These are phyloP conservation scores for Temnothorax nylanderi DNA, from an alignment of 1,140 invertebrate genomes.

Conservation along the genomic window DNA sequence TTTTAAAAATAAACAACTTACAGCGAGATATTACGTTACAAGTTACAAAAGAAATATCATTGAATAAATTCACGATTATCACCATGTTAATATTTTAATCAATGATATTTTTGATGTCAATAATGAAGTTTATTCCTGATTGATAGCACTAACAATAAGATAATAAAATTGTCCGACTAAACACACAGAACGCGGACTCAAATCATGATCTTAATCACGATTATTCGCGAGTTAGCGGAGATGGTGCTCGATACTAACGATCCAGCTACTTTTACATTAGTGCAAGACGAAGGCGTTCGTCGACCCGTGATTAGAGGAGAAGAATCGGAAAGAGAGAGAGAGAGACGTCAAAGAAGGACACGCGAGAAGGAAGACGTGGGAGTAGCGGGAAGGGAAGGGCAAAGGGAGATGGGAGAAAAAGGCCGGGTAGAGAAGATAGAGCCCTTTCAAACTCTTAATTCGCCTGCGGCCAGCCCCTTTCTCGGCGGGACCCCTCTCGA, in stretches of 20 bases:
- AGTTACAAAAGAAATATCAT: neutral
- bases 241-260: conserved; percentile 43
- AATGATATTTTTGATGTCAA: neutral
- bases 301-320: conserved; percentile 75
- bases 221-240: conserved; percentile 42
- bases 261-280: conserved; percentile 15
- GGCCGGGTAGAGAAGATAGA: conserved; percentile 56
- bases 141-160: neutral
- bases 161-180: neutral
- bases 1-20: too few species aligned
- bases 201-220: conserved; percentile 58
- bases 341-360: conserved; percentile 41
- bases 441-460: conserved; percentile 80
- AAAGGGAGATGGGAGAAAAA: neutral
- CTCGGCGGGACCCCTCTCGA: conserved; percentile 65
- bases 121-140: neutral
- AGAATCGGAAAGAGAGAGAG: conserved; percentile 63
- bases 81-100: neutral
- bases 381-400: neutral
- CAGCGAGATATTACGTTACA: neutral
- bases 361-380: neutral
- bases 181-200: neutral
- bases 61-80: neutral
- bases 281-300: conserved; percentile 56
- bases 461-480: conserved; percentile 75